Conservation (phyloP, 92 coral and sea anemone species). For the Epizoanthus fatuus region DNA sequence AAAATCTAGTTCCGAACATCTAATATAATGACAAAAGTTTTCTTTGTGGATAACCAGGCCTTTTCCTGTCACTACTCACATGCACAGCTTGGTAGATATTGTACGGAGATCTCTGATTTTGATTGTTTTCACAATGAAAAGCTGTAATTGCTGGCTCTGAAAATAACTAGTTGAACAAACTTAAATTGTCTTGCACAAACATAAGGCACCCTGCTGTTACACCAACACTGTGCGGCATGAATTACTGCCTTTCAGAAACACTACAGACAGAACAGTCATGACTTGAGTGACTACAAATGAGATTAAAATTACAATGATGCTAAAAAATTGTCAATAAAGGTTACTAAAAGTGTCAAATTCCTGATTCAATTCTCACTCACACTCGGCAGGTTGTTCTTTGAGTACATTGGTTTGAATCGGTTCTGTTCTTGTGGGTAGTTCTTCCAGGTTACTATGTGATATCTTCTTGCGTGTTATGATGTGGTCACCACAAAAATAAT, state of each 20-base stretch:
- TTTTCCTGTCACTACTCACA: no score
- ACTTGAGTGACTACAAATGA: not conserved
- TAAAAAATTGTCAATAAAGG: not conserved
- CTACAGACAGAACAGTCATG: not conserved
- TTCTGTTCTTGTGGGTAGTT: not conserved
- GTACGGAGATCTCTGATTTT: no score
- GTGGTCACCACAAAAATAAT: constrained; percentile 80
- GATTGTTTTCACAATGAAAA: not conserved
- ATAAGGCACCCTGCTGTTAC: not conserved
- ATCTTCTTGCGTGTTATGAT: constrained; percentile 39
- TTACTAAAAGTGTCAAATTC: not conserved
- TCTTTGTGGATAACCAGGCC: no score
- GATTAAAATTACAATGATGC: not conserved
- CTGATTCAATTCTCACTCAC: not conserved
- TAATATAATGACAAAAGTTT: no score
- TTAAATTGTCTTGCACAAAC: not conserved
- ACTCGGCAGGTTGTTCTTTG: not conserved
- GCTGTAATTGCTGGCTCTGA: not conserved
- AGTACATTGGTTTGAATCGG: not conserved
- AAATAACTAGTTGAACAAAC: not conserved
- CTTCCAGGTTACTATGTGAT: not conserved
- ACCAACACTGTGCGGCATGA: not conserved
- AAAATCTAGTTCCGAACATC: no score
- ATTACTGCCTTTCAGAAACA: not conserved
- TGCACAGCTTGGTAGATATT: no score